Evolutionary conservation across 2,888 invertebrate genomes (phyloP).

Genomic region (Nomada ruficornis): DNA sequence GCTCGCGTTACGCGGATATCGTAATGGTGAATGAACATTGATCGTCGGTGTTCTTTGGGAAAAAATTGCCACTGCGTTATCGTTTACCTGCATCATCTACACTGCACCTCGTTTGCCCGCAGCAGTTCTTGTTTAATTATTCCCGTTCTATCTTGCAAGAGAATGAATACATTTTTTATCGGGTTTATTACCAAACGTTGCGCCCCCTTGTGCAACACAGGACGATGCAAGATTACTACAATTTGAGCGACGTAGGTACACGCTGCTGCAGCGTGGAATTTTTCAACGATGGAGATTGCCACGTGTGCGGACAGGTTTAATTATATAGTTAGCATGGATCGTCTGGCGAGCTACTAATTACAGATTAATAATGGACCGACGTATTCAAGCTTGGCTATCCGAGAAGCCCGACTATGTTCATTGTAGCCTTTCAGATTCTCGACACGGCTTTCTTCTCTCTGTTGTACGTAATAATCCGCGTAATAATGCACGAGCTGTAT

Average conservation of each 20-base stretch:
- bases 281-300: constrained; percentile 33
- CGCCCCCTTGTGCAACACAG: background rate
- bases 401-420: constrained; percentile 1
- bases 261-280: constrained; percentile 12
- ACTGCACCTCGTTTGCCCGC: background rate
- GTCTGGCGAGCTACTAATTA: constrained; percentile 57
- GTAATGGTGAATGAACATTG: no score
- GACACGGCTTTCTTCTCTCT: background rate
- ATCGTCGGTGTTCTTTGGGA: no score
- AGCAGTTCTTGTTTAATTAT: background rate
- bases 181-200: no score
- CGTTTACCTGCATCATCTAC: no score
- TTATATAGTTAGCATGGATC: constrained; percentile 51
- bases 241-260: background rate
- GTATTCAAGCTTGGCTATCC: background rate
- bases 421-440: background rate
- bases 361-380: constrained; percentile 52
- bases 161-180: no score
- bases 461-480: background rate
- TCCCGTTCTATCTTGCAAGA: no score
- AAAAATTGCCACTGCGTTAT: no score
- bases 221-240: background rate
- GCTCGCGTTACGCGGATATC: background rate
- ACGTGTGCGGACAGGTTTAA: constrained; percentile 47
- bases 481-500: constrained; percentile 18